Percentiles rank a stretch among this genome's conserved stretches.
Conservation (phyloP, 2,113 vertebrate species). For the Mandrillus leucophaeus region DNA sequence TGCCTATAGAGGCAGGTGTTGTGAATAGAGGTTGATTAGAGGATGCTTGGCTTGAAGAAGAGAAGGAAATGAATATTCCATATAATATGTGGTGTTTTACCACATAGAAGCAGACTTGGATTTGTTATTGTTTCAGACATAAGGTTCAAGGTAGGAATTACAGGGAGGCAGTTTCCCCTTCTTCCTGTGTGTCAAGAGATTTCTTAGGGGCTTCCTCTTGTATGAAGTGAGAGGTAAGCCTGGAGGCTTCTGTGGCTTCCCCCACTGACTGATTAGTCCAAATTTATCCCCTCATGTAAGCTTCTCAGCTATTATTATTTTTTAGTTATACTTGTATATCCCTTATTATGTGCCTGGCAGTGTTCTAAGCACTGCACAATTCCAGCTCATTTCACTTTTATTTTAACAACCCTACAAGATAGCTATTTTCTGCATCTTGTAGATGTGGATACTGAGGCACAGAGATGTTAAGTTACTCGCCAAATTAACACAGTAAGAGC, state of each 20-base stretch:
- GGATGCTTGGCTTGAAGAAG: background rate
- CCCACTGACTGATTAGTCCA: background rate
- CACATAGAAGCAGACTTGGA: background rate
- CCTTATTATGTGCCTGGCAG: background rate
- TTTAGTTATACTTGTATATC: background rate
- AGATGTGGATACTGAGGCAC: background rate
- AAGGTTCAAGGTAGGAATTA: background rate
- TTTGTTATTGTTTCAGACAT: background rate
- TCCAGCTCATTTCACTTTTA: background rate
- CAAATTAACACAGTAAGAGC: background rate
- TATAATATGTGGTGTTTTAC: background rate
- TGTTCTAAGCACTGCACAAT: background rate
- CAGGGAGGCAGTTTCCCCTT: background rate
- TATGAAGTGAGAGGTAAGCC: background rate
- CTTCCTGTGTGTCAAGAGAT: background rate
- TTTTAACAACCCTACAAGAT: background rate
- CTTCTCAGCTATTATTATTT: background rate
- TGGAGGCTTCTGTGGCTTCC: background rate
- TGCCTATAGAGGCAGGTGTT: background rate
- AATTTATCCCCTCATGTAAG: background rate
- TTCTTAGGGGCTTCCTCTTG: background rate
- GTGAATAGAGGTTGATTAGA: background rate
- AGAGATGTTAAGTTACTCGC: background rate
- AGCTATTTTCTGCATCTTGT: background rate
- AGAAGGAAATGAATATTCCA: background rate